Base-by-base conservation (phyloP, 2,113 vertebrate species). In the Hymenochirus boettgeri region DNA sequence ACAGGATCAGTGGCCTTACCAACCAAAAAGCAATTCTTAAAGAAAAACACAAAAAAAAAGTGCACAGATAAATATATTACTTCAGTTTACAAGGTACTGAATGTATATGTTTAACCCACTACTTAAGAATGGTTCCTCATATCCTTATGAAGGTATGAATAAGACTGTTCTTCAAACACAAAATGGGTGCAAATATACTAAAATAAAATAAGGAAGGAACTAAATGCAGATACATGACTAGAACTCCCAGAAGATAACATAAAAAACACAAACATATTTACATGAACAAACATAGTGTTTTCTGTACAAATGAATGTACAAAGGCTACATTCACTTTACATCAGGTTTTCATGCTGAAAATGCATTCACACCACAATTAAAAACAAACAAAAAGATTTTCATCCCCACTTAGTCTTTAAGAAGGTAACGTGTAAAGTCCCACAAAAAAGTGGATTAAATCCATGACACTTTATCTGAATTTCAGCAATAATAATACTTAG, bases 241-340 rank as follows among this genome's bases (percentile, higher is more conserved):
- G 15, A 9, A 54, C 17, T 54, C 1, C 10, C 33, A 35, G 33
- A 35, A 13, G 10, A 12, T 35, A 35, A 13, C 4, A 35, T 35
- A 12, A 35, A 35, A 35, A 35, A 66, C 31, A 45, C 56, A 66
- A 27, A 13, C 33, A 60, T 52, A 69, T 60, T n/a, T 60, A 60
- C 56, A 69, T 69, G 65, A 60, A 69, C 65, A 64, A 47, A 31
- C 25, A 27, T 67, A 58, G 64, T 69, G 57, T 35, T 69, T 69
- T 55, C 55, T 60, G 42, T 69, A 60, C 57, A 60, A 58, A 59
- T 23, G 29, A 18, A 50, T 39, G 18, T 39, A 58, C 31, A 67
- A 42, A 35, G 26, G 29, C 19, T 46, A 26, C 17, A 12, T 19
- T 62, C 45, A 25, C 23, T 33, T 37, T 52, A 37, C 47, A 21